Conservation (phyloP, 2,797 vertebrate genomes). For the Megalops cyprinoides region DNA sequence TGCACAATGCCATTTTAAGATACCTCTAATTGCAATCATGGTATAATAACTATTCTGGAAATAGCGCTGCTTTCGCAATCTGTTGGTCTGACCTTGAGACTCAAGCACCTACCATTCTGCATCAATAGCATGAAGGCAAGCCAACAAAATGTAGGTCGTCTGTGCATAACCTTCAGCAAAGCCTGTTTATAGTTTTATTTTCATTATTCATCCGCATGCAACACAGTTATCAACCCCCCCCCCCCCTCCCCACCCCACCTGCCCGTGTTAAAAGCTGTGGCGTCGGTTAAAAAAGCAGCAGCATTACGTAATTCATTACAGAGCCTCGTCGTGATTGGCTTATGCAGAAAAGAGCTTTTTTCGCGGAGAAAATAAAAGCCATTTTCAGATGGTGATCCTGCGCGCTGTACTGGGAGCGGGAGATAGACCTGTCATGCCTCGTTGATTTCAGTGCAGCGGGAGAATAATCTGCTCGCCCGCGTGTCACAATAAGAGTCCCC, state of each 20-base stretch:
- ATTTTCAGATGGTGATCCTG: constrained; percentile 41
- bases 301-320: constrained; percentile 50
- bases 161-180: constrained; percentile 42
- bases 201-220: constrained; percentile 53
- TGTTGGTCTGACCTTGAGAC: constrained; percentile 42
- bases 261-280: constrained; percentile 13
- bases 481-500: constrained; percentile 59
- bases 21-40: neutral
- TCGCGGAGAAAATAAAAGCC: constrained; percentile 39
- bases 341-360: constrained; percentile 34
- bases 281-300: constrained; percentile 33
- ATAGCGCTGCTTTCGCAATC: neutral
- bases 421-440: constrained; percentile 55
- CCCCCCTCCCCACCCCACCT: constrained; percentile 11
- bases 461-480: constrained; percentile 48
- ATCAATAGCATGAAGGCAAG: constrained; percentile 21
- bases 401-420: constrained; percentile 41
- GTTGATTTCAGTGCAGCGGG: constrained; percentile 50
- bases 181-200: constrained; percentile 48
- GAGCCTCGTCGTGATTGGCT: constrained; percentile 46
- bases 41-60: neutral
- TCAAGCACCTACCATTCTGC: constrained; percentile 13
- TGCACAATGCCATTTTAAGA: neutral
- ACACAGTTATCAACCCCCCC: neutral
- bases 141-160: constrained; percentile 21